These are phyloP conservation scores for Acanthosepion pharaonis DNA, from an alignment of 2,888 invertebrate genomes.

Conservation along the genomic window DNA sequence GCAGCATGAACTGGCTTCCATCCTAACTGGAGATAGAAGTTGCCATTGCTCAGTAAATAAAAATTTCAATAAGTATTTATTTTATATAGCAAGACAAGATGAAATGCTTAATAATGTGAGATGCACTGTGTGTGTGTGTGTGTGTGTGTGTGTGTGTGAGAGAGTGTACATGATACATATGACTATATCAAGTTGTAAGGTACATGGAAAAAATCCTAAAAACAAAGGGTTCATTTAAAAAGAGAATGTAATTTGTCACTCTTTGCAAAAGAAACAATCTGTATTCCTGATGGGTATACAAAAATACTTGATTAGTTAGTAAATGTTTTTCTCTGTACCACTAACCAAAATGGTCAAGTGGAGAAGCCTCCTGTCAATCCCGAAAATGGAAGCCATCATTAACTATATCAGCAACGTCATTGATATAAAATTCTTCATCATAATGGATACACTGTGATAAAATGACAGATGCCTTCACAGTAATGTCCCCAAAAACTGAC, in stretches of 20 bases:
- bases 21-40: too few relatives aligned
- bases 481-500: slow-evolving; percentile 68
- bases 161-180: too few relatives aligned
- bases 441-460: slow-evolving; percentile 67
- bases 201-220: too few relatives aligned
- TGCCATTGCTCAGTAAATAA: too few relatives aligned
- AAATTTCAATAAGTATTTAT: too few relatives aligned
- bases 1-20: too few relatives aligned
- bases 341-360: background rate
- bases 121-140: too few relatives aligned
- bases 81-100: too few relatives aligned
- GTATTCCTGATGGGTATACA: background rate
- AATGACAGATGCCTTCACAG: slow-evolving; percentile 67
- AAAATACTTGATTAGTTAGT: background rate
- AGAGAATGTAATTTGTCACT: background rate
- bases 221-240: background rate
- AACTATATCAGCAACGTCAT: slow-evolving; percentile 67
- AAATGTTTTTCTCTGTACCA: background rate
- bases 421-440: slow-evolving; percentile 68
- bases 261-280: background rate
- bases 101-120: too few relatives aligned
- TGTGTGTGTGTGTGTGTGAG: too few relatives aligned
- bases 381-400: slow-evolving; percentile 69
- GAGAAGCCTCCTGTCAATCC: slow-evolving; percentile 56
- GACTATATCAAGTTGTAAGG: too few relatives aligned